Percentiles rank a stretch among this genome's conserved stretches.
These are phyloP conservation scores for Anguilla marmorata DNA, from an alignment of 2,797 vertebrate genomes.

Conservation along the genomic window DNA sequence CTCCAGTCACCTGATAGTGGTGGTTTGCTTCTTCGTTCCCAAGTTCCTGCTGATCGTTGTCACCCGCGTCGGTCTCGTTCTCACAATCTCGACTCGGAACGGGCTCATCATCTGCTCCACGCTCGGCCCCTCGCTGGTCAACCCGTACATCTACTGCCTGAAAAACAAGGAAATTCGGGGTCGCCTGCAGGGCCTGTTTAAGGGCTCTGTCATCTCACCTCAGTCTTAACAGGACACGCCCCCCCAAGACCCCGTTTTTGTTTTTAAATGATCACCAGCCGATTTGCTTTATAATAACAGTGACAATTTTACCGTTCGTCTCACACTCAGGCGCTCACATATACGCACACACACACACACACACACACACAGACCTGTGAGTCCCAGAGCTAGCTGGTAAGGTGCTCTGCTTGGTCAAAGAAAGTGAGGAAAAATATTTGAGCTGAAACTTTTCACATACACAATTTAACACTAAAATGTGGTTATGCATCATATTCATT, in stretches of 20 bases:
- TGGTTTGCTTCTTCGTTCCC: slow-evolving; percentile 10
- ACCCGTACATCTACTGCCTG: slow-evolving; percentile 22
- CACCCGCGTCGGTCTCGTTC: neutral
- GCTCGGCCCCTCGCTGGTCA: slow-evolving; percentile 21
- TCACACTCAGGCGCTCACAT: too few relatives aligned
- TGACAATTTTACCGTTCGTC: neutral
- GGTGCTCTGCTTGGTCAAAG: neutral
- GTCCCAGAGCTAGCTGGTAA: too few relatives aligned
- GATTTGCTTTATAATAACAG: neutral
- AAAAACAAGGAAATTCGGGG: slow-evolving; percentile 22
- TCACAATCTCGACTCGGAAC: slow-evolving; percentile 5
- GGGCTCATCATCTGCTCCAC: neutral
- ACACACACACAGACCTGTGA: neutral
- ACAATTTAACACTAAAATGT: too few relatives aligned
- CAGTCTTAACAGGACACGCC: neutral
- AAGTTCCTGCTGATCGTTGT: neutral
- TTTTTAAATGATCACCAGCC: neutral
- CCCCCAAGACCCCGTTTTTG: neutral
- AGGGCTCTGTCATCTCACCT: neutral
- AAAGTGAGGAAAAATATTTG: too few relatives aligned
- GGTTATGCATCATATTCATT: too few relatives aligned
- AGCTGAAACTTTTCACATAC: too few relatives aligned
- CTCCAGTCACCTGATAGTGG: slow-evolving; percentile 27
- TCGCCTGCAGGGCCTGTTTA: neutral
- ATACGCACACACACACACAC: neutral